phyloP scores from a whole-genome alignment of 2,797 vertebrate species.

The Triplophysa bombifrons region DNA sequence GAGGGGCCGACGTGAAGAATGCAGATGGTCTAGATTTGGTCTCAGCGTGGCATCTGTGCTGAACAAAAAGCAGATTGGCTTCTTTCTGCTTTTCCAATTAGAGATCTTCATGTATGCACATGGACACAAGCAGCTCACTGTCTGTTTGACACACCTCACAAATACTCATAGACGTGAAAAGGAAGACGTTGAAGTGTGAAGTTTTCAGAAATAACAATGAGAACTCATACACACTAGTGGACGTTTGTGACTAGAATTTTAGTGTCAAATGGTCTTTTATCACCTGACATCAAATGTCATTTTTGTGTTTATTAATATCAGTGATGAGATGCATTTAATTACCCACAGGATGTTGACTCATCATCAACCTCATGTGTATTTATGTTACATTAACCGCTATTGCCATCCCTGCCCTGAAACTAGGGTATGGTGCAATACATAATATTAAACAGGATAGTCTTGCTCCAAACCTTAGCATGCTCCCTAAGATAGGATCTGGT shows the following conservation, averaged over 20 bases:
- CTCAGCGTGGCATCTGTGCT: conserved; percentile 4
- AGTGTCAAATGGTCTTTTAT: not conserved
- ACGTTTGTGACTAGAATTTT: not conserved
- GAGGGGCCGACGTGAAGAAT: conserved; percentile 52
- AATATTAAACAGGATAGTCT: conserved; percentile 20
- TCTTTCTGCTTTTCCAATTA: not conserved
- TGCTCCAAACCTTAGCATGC: not conserved
- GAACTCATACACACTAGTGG: not conserved
- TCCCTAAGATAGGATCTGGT: not conserved
- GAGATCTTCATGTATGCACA: not conserved
- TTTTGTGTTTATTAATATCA: conserved; percentile 13
- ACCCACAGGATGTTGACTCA: conserved; percentile 59
- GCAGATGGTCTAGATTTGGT: conserved; percentile 58
- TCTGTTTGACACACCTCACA: not conserved
- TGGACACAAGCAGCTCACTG: conserved; percentile 18
- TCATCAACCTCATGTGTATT: conserved; percentile 46
- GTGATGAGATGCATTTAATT: not conserved
- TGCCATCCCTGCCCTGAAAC: conserved; percentile 55
- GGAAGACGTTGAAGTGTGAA: not conserved
- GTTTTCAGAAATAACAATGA: not conserved
- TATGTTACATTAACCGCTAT: conserved; percentile 35
- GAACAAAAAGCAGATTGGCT: conserved; percentile 21
- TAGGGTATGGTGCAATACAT: conserved; percentile 8
- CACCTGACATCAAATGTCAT: not conserved
- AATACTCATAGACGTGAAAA: not conserved